phyloP scores from a whole-genome alignment of 2,113 vertebrate genomes.

The Laticauda laticaudata region DNA sequence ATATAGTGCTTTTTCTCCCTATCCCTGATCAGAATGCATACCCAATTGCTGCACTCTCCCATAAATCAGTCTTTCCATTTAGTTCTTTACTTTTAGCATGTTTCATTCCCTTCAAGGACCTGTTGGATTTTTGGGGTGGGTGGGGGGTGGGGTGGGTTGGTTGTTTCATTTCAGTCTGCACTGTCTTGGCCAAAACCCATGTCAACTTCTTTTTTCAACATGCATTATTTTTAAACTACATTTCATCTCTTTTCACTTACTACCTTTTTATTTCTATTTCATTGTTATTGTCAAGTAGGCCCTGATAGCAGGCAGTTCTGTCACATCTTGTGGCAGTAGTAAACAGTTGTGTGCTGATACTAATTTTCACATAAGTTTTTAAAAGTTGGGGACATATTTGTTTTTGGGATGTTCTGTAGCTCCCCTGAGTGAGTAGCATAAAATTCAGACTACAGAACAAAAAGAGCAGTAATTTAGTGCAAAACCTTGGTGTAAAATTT shows the following conservation, averaged over 20 bases:
- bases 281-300: background rate
- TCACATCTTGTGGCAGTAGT: background rate
- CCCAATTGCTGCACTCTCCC: background rate
- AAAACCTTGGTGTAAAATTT: background rate
- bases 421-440: background rate
- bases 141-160: too few relatives aligned
- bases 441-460: background rate
- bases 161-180: background rate
- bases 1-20: accelerated
- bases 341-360: background rate
- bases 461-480: background rate
- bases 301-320: background rate
- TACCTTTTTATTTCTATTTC: background rate
- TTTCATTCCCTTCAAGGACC: background rate
- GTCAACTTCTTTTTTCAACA: background rate
- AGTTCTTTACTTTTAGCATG: background rate
- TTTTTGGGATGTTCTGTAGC: background rate
- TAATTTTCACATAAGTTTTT: background rate
- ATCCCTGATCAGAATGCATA: background rate
- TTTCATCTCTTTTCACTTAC: background rate
- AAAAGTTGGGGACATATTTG: background rate
- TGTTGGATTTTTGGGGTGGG: background rate
- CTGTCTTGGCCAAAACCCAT: background rate
- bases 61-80: background rate
- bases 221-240: background rate